Conservation (phyloP, 2,888 invertebrate genomes). For the Xanthia icteritia region DNA sequence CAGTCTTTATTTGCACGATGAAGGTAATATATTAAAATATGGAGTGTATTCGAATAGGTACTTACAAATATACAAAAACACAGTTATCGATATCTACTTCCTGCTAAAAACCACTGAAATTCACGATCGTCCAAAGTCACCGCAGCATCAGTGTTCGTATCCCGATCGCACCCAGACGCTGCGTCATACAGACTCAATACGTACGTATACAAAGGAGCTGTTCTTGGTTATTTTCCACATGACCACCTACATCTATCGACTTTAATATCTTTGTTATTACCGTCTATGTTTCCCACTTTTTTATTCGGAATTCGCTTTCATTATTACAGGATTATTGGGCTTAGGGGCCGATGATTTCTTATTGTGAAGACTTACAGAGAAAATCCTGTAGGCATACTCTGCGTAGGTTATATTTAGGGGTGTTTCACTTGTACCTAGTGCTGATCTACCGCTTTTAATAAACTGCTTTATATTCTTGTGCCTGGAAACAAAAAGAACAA, state of each 20-base stretch:
- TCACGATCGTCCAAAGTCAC: conserved; percentile 31
- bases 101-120: conserved; percentile 18
- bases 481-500: conserved; percentile 14
- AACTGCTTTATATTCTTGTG: not conserved
- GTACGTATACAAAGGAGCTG: conserved; percentile 65
- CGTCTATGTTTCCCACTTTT: conserved; percentile 48
- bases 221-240: conserved; percentile 80
- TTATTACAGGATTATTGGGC: conserved; percentile 25
- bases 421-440: not conserved
- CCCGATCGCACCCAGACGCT: conserved; percentile 79
- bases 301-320: conserved; percentile 38
- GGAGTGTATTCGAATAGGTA: too few species aligned
- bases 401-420: not conserved
- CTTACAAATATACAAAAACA: not conserved
- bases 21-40: too few species aligned
- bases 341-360: not conserved
- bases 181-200: conserved; percentile 75
- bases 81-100: not conserved
- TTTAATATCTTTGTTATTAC: conserved; percentile 67
- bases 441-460: not conserved
- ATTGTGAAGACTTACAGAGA: not conserved
- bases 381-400: not conserved
- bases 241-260: conserved; percentile 67
- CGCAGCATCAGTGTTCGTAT: conserved; percentile 59
- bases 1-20: too few species aligned